phyloP scores from a whole-genome alignment of 2,797 vertebrate genomes.

The Calcarius lapponicus region DNA sequence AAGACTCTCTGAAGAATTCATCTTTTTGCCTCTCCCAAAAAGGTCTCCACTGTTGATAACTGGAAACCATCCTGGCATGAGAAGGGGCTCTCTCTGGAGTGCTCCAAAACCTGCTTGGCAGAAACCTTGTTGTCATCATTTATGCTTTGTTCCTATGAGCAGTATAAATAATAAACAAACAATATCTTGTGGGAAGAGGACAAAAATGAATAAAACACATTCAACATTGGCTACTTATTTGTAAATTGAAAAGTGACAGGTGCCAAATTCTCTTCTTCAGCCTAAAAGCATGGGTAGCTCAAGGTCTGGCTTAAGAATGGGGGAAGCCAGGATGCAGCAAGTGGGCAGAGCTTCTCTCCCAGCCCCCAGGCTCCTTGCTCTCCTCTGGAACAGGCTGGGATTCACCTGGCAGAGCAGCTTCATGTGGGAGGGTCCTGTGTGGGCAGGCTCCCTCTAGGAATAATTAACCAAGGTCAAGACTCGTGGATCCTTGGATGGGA shows the following conservation, averaged over 20 bases:
- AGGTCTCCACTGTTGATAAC: background rate
- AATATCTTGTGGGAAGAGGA: background rate
- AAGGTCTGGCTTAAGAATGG: background rate
- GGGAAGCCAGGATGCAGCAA: background rate
- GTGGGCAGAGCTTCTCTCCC: background rate
- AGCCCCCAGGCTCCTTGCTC: background rate
- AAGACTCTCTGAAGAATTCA: background rate
- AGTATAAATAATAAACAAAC: background rate
- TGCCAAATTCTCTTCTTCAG: background rate
- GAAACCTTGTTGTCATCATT: background rate
- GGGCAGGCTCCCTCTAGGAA: background rate
- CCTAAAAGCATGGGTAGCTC: background rate
- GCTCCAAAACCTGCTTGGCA: background rate
- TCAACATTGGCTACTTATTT: background rate
- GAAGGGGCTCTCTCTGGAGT: background rate
- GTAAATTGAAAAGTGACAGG: background rate
- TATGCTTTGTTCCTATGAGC: background rate
- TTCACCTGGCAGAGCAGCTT: background rate
- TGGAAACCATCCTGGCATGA: background rate
- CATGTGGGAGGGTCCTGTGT: background rate
- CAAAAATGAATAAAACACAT: background rate
- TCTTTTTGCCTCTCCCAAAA: background rate
- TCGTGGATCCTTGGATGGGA: background rate
- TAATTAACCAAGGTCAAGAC: background rate
- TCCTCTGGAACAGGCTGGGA: background rate